Conservation (phyloP, 2,888 invertebrate species). For the Halictus quadricinctus region DNA sequence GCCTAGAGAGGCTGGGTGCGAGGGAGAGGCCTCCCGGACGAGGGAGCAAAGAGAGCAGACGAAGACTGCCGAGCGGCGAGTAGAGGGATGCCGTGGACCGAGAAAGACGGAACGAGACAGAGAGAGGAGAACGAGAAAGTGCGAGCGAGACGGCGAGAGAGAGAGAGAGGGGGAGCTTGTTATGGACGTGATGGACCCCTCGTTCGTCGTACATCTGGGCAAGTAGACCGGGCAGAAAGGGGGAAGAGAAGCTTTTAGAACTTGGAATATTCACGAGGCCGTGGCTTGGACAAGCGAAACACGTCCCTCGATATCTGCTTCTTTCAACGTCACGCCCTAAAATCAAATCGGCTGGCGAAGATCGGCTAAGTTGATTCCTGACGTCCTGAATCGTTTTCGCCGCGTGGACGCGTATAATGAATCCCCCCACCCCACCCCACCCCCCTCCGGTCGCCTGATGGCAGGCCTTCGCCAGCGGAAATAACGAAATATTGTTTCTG, state of each 20-base stretch:
- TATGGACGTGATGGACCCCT: slow-evolving; percentile 82
- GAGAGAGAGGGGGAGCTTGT: slow-evolving; percentile 74
- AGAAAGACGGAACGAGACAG: slow-evolving; percentile 50
- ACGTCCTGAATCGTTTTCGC: slow-evolving; percentile 35
- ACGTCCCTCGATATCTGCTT: slow-evolving; percentile 71
- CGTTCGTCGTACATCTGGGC: slow-evolving; percentile 76
- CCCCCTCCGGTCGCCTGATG: background rate
- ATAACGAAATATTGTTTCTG: slow-evolving; percentile 32
- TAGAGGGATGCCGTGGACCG: slow-evolving; percentile 11
- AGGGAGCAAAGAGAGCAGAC: slow-evolving; percentile 40
- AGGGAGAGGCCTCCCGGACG: slow-evolving; percentile 45
- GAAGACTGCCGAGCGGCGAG: slow-evolving; percentile 21
- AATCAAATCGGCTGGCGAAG: slow-evolving; percentile 67
- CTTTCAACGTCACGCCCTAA: slow-evolving; percentile 65
- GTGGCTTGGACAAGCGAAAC: slow-evolving; percentile 78
- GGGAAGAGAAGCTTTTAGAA: slow-evolving; percentile 81
- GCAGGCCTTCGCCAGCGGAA: background rate
- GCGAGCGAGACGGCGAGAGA: slow-evolving; percentile 17
- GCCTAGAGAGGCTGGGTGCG: slow-evolving; percentile 67
- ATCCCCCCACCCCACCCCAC: background rate
- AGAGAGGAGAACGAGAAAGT: slow-evolving; percentile 58
- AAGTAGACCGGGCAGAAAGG: slow-evolving; percentile 66
- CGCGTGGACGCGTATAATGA: slow-evolving; percentile 16
- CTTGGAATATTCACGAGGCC: slow-evolving; percentile 82
- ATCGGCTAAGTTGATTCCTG: slow-evolving; percentile 51